These are phyloP conservation scores for Apostichopus leukothele DNA, from an alignment of 53 echinoderm and acorn worm species.

Conservation along the genomic window DNA sequence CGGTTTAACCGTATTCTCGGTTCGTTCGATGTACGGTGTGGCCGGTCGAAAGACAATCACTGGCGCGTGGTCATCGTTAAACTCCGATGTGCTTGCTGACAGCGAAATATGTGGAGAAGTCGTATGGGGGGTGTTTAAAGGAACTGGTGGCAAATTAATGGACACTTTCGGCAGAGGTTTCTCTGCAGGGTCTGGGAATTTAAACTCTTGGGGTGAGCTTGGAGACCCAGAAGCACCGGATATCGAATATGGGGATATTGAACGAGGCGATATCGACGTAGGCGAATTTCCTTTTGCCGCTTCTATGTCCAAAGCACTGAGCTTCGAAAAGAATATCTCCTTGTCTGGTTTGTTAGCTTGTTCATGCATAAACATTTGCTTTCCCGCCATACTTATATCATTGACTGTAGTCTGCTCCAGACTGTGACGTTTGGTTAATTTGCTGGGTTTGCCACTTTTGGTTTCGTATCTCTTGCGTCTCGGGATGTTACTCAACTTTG, in stretches of 20 bases:
- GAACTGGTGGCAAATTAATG: conserved; percentile 21
- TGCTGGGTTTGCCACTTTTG: not conserved
- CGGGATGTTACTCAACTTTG: conserved; percentile 30
- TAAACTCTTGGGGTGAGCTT: conserved; percentile 28
- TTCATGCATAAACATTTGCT: conserved; percentile 22
- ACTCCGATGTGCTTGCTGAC: not conserved
- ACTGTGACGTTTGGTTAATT: not conserved
- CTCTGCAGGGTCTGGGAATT: not conserved
- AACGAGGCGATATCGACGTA: conserved; percentile 30
- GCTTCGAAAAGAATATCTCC: conserved; percentile 28
- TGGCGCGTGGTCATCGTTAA: not conserved
- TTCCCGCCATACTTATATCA: conserved; percentile 1
- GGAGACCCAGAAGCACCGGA: conserved; percentile 23
- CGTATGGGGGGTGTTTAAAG: not conserved
- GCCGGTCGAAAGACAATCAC: conserved; percentile 41
- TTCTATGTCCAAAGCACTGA: not conserved
- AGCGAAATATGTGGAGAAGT: conserved; percentile 22
- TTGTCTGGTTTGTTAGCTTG: not conserved
- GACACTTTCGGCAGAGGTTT: not conserved
- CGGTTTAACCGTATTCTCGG: not conserved
- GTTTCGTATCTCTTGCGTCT: conserved; percentile 17
- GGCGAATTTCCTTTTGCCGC: conserved; percentile 19
- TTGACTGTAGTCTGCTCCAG: not conserved
- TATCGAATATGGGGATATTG: conserved; percentile 35
- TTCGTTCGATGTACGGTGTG: conserved; percentile 36